Percentiles rank a stretch among this genome's conserved stretches.
Evolutionary conservation across 2,113 vertebrate species (phyloP).

Genomic region (Tauraco erythrolophus): DNA sequence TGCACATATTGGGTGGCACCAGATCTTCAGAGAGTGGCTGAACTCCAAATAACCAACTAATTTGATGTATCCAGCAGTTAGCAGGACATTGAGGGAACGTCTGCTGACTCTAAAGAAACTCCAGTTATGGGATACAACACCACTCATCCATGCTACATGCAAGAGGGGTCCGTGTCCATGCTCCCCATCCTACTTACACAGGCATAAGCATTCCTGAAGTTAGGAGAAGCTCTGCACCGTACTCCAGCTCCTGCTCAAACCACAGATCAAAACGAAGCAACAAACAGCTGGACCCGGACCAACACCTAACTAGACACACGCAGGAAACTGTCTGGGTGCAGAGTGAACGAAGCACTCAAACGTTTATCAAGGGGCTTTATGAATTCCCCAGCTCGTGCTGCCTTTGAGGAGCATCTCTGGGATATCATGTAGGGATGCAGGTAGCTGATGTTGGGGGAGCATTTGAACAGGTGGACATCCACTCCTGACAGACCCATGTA

Average conservation of each 20-base stretch:
- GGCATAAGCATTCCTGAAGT: accelerated
- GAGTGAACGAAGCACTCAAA: neutral
- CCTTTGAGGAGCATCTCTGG: neutral
- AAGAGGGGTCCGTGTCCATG: neutral
- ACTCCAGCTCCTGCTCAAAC: neutral
- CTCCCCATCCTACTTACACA: neutral
- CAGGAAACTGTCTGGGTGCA: neutral
- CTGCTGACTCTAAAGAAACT: neutral
- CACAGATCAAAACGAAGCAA: neutral
- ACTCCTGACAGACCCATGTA: accelerated
- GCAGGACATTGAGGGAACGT: neutral
- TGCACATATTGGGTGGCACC: neutral
- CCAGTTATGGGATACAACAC: neutral
- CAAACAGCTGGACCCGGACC: neutral
- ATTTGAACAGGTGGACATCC: neutral
- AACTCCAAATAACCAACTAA: neutral
- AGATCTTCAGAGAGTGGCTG: neutral
- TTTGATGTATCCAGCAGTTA: neutral
- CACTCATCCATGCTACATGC: neutral
- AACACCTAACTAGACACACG: neutral
- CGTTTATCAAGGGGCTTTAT: neutral
- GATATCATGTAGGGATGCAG: neutral
- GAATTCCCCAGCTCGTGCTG: neutral
- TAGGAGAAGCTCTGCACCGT: neutral
- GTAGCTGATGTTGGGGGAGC: neutral